Percentiles rank a stretch among this genome's conserved stretches.
Conservation (phyloP, 1,140 invertebrate genomes). For the Maconellicoccus hirsutus region DNA sequence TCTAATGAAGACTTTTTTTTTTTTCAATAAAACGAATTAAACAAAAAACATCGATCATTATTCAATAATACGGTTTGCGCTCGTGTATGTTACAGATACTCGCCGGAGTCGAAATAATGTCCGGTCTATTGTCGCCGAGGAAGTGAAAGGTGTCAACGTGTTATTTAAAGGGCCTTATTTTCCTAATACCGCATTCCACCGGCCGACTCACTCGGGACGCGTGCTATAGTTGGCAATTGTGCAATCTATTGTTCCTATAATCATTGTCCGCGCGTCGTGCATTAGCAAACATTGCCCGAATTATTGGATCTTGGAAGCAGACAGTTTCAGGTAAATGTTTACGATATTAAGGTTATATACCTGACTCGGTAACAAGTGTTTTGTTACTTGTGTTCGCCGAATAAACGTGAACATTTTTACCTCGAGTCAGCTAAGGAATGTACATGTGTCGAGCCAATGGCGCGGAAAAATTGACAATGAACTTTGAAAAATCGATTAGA, state of each 20-base stretch:
- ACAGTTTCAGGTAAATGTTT: no score
- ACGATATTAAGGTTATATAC: no score
- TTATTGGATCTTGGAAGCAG: not conserved
- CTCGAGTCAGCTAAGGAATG: no score
- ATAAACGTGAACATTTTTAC: no score
- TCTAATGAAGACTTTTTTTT: no score
- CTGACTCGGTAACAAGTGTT: no score
- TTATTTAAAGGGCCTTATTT: not conserved
- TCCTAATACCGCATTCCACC: not conserved
- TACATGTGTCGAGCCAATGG: no score
- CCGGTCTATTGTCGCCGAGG: not conserved
- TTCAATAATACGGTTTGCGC: not conserved
- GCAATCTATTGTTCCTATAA: not conserved
- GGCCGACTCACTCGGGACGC: not conserved
- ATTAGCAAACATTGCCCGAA: not conserved
- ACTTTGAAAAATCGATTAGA: no score
- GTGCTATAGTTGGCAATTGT: not conserved
- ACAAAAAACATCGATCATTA: not conserved
- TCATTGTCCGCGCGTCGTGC: not conserved
- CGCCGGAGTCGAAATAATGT: not conserved
- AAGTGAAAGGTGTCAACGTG: not conserved
- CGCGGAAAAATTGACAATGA: no score
- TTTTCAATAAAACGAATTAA: no score
- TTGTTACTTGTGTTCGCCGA: no score
- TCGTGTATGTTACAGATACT: not conserved